phyloP scores from a whole-genome alignment of 1,140 invertebrate species.

The Rhopalosiphum maidis region DNA sequence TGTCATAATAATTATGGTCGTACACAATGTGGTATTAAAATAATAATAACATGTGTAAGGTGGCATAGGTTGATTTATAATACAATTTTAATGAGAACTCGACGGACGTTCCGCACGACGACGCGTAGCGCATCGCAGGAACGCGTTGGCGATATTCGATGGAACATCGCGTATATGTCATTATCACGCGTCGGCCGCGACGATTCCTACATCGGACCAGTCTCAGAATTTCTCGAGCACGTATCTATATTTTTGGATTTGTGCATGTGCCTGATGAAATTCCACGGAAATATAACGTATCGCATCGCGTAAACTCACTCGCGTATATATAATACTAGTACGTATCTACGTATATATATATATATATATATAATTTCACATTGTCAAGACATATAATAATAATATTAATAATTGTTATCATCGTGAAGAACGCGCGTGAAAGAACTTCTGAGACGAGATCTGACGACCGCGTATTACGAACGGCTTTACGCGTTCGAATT shows the following conservation, averaged over 20 bases:
- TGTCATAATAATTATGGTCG: too few relatives aligned
- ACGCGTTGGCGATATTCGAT: neutral
- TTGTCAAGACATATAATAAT: too few relatives aligned
- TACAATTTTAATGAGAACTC: too few relatives aligned
- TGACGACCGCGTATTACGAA: neutral
- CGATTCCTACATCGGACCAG: neutral
- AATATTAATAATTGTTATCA: too few relatives aligned
- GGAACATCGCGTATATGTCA: too few relatives aligned
- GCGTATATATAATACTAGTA: neutral
- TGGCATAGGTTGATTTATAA: too few relatives aligned
- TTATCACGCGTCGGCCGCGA: neutral
- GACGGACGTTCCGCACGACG: too few relatives aligned
- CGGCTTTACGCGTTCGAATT: neutral
- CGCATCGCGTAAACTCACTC: neutral
- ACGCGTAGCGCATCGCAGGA: too few relatives aligned
- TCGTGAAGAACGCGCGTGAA: neutral
- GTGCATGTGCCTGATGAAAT: conserved; percentile 43
- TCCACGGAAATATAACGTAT: neutral
- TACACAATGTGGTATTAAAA: too few relatives aligned
- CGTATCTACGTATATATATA: too few relatives aligned
- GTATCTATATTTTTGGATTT: neutral
- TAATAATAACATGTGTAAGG: too few relatives aligned
- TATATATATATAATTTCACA: neutral
- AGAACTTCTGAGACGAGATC: conserved; percentile 28
- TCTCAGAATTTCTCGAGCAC: conserved; percentile 33